phyloP scores from a whole-genome alignment of 2,113 vertebrate genomes.

The Excalfactoria chinensis region DNA sequence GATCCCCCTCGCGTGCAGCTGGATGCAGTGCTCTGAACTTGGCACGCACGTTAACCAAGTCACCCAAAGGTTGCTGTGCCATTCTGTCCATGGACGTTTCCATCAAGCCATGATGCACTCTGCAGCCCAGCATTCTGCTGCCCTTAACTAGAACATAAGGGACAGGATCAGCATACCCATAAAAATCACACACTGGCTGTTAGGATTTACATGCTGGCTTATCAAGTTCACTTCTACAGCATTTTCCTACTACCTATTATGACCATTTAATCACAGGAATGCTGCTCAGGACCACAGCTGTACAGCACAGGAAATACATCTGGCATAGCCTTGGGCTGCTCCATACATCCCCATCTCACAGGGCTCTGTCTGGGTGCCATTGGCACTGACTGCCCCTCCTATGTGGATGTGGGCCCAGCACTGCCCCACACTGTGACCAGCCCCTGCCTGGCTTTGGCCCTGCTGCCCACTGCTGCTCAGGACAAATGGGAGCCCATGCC shows the following conservation, averaged over 20 bases:
- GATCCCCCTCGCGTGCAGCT: rapidly evolving
- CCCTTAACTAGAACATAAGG: neutral
- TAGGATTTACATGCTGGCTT: neutral
- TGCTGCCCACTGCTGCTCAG: too few relatives aligned
- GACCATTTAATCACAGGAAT: neutral
- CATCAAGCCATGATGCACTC: neutral
- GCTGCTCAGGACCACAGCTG: neutral
- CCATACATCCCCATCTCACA: rapidly evolving
- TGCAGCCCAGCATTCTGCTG: neutral
- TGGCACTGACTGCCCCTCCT: rapidly evolving
- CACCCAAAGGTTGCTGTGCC: neutral
- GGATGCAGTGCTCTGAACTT: neutral
- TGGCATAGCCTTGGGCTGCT: neutral
- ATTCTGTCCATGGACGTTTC: neutral
- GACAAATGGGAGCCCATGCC: neutral
- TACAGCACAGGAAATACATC: neutral
- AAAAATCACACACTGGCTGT: neutral
- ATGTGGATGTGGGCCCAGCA: too few relatives aligned
- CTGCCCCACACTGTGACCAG: neutral
- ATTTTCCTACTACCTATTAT: neutral
- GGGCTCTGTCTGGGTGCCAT: rapidly evolving
- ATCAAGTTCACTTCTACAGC: neutral
- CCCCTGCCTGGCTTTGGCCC: neutral
- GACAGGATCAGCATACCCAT: rapidly evolving
- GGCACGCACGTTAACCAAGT: neutral